Evolutionary conservation across 2,113 vertebrate genomes (phyloP).

Genomic region (Lates calcarifer): DNA sequence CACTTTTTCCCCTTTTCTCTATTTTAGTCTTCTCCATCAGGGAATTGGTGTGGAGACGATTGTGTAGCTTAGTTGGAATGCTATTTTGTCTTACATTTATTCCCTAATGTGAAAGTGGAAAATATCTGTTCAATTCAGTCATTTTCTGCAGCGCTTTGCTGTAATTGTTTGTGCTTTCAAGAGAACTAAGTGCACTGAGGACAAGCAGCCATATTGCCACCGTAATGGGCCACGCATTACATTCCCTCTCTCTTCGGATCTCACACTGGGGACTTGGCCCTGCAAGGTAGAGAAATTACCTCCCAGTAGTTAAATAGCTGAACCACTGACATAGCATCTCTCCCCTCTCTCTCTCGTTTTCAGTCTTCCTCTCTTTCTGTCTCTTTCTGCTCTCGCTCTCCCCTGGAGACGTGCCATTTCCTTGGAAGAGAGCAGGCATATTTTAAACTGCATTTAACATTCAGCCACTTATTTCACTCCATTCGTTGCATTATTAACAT

Average conservation of each 20-base stretch:
- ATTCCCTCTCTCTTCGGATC: constrained; percentile 44
- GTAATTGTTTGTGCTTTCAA: constrained; percentile 62
- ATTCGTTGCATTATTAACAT: constrained; percentile 76
- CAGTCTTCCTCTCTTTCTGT: constrained; percentile 22
- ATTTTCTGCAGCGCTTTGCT: constrained; percentile 40
- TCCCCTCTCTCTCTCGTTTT: constrained; percentile 15
- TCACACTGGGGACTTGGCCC: constrained; percentile 44
- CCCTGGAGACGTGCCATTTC: constrained; percentile 67
- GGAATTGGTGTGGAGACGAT: constrained; percentile 6
- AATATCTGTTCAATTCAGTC: constrained; percentile 32
- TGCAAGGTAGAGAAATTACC: constrained; percentile 67
- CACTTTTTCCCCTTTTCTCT: neutral
- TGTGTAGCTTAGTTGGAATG: constrained; percentile 2
- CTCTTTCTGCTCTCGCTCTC: constrained; percentile 13
- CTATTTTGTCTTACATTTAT: constrained; percentile 27
- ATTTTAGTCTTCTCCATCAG: neutral
- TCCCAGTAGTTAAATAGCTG: constrained; percentile 68
- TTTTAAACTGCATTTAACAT: constrained; percentile 80
- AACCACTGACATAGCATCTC: constrained; percentile 62
- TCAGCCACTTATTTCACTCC: constrained; percentile 69
- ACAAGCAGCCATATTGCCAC: constrained; percentile 48
- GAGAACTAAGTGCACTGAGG: constrained; percentile 40
- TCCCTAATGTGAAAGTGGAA: constrained; percentile 33
- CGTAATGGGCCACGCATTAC: constrained; percentile 52
- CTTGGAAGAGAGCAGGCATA: constrained; percentile 66